A percentile compares a stretch with the other conserved stretches of the same genome.
phyloP scores from a whole-genome alignment of 2,797 vertebrate species.

The Simalia tracyae region DNA sequence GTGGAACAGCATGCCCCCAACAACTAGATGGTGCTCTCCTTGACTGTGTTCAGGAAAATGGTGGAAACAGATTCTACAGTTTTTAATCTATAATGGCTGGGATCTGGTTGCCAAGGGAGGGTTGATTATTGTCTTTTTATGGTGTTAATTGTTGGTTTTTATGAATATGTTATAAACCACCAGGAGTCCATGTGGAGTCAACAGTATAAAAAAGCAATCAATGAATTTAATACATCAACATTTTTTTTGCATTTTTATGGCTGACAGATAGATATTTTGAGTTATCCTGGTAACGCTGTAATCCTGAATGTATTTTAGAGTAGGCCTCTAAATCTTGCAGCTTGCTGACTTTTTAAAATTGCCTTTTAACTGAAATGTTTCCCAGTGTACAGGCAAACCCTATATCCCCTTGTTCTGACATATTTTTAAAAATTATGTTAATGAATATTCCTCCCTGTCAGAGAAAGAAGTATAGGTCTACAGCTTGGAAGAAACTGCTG shows the following conservation, averaged over 20 bases:
- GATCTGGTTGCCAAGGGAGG: too few relatives aligned
- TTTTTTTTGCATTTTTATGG: background rate
- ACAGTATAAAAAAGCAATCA: too few relatives aligned
- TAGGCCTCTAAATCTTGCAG: background rate
- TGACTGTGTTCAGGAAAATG: too few relatives aligned
- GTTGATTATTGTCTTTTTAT: too few relatives aligned
- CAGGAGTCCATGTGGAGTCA: too few relatives aligned
- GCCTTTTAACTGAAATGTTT: background rate
- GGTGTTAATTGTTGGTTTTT: background rate
- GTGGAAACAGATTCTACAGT: too few relatives aligned
- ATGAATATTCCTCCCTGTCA: constrained; percentile 49
- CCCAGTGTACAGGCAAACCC: background rate
- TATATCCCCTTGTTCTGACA: constrained; percentile 4
- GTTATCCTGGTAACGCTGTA: background rate
- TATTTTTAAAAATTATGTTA: constrained; percentile 42
- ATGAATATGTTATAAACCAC: too few relatives aligned
- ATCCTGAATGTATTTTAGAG: background rate
- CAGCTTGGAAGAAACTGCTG: constrained; percentile 74
- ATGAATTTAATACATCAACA: too few relatives aligned
- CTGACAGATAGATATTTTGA: background rate
- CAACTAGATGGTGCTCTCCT: too few relatives aligned
- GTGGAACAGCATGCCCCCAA: too few relatives aligned
- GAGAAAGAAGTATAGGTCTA: constrained; percentile 48
- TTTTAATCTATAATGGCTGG: too few relatives aligned
- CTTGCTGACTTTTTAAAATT: background rate